Conservation (phyloP, 2,113 vertebrate genomes). For the Lepus timidus region DNA sequence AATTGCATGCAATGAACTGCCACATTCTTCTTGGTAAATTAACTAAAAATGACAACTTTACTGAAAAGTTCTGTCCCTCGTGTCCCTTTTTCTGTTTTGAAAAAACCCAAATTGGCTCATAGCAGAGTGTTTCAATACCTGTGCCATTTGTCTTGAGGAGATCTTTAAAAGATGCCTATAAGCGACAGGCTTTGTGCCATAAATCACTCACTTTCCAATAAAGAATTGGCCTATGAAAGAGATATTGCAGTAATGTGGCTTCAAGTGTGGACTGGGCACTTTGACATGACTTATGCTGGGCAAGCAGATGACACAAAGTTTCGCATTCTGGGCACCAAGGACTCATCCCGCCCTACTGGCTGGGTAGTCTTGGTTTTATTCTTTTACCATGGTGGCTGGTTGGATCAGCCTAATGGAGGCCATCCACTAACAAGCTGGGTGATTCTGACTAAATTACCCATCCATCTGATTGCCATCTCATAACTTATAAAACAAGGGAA, state of each 20-base stretch:
- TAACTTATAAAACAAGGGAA: not conserved
- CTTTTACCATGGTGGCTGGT: not conserved
- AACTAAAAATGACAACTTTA: conserved; percentile 69
- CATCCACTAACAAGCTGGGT: not conserved
- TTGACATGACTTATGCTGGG: not conserved
- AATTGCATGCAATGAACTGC: conserved; percentile 44
- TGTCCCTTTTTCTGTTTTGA: conserved; percentile 67
- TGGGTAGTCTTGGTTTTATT: not conserved
- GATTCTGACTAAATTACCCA: not conserved
- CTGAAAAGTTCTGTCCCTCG: conserved; percentile 54
- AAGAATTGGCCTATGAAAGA: not conserved
- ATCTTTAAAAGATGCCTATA: conserved; percentile 21
- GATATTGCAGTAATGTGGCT: not conserved
- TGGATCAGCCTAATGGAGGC: not conserved
- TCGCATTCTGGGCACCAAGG: not conserved
- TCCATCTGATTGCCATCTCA: not conserved
- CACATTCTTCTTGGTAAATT: conserved; percentile 49
- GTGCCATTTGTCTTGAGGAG: conserved; percentile 54
- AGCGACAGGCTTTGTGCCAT: not conserved
- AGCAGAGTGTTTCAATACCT: conserved; percentile 48
- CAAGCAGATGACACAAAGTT: not conserved
- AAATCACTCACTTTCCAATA: conserved; percentile 58
- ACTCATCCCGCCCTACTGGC: not conserved
- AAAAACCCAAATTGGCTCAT: conserved; percentile 60
- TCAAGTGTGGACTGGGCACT: not conserved